Evolutionary conservation across 1,140 invertebrate genomes (phyloP).

Genomic region (Penaeus vannamei): DNA sequence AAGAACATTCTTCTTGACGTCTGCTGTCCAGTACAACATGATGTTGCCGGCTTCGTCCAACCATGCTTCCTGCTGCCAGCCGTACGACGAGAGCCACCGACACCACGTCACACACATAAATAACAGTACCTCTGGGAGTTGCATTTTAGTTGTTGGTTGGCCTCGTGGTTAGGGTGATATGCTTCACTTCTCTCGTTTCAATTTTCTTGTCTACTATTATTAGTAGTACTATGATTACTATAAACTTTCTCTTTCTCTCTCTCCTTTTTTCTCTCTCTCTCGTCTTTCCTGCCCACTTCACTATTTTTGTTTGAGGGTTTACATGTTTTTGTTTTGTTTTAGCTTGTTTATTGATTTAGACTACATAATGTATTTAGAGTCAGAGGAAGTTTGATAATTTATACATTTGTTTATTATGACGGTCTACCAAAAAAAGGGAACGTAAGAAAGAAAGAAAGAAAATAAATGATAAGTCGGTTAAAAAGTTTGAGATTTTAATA

Average conservation of each 20-base stretch:
- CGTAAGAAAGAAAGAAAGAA: too few relatives aligned
- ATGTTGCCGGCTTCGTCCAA: slow-evolving; percentile 45
- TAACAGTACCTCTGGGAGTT: slow-evolving; percentile 31
- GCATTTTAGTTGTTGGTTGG: slow-evolving; percentile 16
- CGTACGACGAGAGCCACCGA: slow-evolving; percentile 25
- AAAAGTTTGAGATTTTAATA: too few relatives aligned
- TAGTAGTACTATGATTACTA: neutral
- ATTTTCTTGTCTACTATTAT: neutral
- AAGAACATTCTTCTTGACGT: slow-evolving; percentile 57
- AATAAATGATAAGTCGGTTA: too few relatives aligned
- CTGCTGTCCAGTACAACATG: slow-evolving; percentile 48
- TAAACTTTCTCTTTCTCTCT: neutral
- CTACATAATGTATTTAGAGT: too few relatives aligned
- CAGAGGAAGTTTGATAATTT: too few relatives aligned
- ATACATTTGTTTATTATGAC: too few relatives aligned
- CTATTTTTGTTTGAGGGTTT: too few relatives aligned
- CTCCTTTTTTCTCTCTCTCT: neutral
- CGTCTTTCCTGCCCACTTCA: neutral
- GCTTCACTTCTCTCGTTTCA: neutral
- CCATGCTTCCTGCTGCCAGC: slow-evolving; percentile 51
- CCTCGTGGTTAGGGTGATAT: neutral
- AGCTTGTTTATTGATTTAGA: too few relatives aligned
- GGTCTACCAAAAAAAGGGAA: too few relatives aligned
- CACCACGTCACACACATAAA: slow-evolving; percentile 17
- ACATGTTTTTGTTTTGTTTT: too few relatives aligned